A percentile compares a stretch with the other conserved stretches of the same genome.
Evolutionary conservation across 2,797 vertebrate species (phyloP).

Genomic region (Myioborus miniatus): DNA sequence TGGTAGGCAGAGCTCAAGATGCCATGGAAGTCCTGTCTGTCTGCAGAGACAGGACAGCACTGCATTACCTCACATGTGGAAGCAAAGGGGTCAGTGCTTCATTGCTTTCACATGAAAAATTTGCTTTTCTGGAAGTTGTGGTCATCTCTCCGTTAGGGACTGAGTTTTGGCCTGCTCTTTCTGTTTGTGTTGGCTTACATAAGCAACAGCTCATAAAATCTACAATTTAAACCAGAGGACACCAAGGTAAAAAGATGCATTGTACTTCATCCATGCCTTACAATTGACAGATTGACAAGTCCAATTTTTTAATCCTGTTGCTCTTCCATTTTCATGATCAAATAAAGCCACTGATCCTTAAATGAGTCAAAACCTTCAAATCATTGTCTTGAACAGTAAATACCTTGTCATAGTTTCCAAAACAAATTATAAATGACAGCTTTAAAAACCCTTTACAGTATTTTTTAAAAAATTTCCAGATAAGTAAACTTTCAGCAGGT

Average conservation of each 20-base stretch:
- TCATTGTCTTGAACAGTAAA: neutral
- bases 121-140: neutral
- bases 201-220: neutral
- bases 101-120: neutral
- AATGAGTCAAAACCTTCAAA: neutral
- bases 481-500: neutral
- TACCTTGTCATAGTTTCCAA: neutral
- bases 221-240: neutral
- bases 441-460: neutral
- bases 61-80: accelerated
- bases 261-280: neutral
- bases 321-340: neutral
- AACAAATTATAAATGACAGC: neutral
- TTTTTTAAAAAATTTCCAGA: neutral
- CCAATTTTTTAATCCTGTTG: neutral
- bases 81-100: neutral
- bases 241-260: neutral
- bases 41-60: neutral
- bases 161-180: neutral
- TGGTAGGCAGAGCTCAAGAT: neutral
- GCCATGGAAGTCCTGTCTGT: neutral
- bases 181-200: neutral
- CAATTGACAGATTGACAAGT: neutral
- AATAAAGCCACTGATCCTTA: neutral
- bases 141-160: neutral